A percentile compares a stretch with the other conserved stretches of the same genome.
Conservation (phyloP, 2,888 invertebrate species). For the Glaucopsyche alexis region DNA sequence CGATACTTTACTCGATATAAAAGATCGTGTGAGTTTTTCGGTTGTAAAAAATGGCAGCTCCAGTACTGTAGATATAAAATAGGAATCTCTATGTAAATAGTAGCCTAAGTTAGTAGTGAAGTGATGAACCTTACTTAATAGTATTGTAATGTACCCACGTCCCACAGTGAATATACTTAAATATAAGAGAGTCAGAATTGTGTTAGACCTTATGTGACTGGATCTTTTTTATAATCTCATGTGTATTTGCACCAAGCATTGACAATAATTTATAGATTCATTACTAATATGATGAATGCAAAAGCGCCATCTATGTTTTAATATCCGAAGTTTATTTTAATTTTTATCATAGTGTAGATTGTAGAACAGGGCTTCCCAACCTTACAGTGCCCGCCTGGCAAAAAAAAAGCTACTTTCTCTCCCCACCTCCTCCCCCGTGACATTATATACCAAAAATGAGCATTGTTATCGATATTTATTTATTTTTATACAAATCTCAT, state of each 20-base stretch:
- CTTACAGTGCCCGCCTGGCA: no score
- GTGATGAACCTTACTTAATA: neutral
- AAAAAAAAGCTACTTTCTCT: no score
- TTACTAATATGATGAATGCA: neutral
- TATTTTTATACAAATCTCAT: no score
- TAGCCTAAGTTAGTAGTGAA: neutral
- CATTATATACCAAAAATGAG: no score
- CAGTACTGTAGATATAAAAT: neutral
- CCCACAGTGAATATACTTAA: neutral
- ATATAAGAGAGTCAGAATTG: neutral
- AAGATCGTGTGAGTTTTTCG: neutral
- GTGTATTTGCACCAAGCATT: neutral
- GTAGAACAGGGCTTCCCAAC: neutral
- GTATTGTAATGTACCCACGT: neutral
- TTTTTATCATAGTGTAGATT: neutral
- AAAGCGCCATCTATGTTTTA: neutral
- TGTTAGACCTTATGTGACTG: neutral
- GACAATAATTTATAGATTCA: neutral
- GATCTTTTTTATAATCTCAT: neutral
- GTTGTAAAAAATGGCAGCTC: neutral
- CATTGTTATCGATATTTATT: no score
- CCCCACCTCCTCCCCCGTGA: no score
- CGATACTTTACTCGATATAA: neutral
- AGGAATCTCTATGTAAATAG: neutral
- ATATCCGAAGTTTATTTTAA: neutral